Evolutionary conservation across 2,888 invertebrate genomes (phyloP).

Genomic region (Phasia obesa): DNA sequence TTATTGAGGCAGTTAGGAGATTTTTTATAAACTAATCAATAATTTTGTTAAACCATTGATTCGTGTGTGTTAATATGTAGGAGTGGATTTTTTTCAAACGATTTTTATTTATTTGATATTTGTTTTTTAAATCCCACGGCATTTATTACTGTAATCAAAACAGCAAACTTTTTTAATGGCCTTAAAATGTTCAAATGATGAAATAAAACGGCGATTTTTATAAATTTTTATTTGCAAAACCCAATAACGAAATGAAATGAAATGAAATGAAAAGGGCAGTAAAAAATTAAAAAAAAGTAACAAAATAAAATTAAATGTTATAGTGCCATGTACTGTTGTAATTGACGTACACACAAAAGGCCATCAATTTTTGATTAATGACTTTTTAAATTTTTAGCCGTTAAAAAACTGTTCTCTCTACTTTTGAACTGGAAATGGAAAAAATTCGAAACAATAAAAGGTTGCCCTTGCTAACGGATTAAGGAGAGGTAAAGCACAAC

Average conservation of each 20-base stretch:
- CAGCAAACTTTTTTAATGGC: conserved; percentile 68
- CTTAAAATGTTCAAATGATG: conserved; percentile 65
- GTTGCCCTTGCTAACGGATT: background rate
- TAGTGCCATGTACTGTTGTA: conserved; percentile 34
- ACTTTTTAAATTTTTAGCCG: conserved; percentile 70
- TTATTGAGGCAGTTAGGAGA: too few relatives aligned
- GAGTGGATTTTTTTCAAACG: conserved; percentile 21
- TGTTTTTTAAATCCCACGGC: conserved; percentile 50
- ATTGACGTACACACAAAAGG: conserved; percentile 51
- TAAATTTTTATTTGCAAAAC: conserved; percentile 23
- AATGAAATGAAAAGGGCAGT: too few relatives aligned
- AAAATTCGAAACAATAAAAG: conserved; percentile 25
- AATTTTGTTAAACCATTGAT: too few relatives aligned
- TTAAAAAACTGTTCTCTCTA: conserved; percentile 51
- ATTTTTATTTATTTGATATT: conserved; percentile 38
- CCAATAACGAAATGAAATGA: background rate
- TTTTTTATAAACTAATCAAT: too few relatives aligned
- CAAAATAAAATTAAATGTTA: conserved; percentile 33
- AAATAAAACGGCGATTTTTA: conserved; percentile 59
- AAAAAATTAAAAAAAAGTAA: background rate
- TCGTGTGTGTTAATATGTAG: background rate
- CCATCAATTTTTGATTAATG: conserved; percentile 72
- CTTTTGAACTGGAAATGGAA: background rate
- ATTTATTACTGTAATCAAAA: conserved; percentile 68
- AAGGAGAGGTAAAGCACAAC: background rate